Conservation (phyloP, 1,140 invertebrate genomes). For the Nasonia longicornis region DNA sequence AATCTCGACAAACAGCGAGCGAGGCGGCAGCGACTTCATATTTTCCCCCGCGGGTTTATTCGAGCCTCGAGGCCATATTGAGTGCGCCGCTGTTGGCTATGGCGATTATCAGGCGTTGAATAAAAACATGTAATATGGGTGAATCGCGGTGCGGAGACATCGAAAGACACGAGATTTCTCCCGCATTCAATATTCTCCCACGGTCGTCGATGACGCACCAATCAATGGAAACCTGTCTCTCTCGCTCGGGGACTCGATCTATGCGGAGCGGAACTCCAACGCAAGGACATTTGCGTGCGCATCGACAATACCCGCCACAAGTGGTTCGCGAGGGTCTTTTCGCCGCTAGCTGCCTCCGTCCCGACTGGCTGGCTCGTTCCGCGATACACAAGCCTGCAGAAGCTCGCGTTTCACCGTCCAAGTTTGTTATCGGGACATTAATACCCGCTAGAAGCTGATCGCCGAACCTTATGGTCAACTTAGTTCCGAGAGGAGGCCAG, state of each 20-base stretch:
- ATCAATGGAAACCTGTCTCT: too few relatives aligned
- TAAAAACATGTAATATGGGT: too few relatives aligned
- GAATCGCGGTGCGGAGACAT: too few relatives aligned
- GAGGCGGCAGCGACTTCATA: neutral
- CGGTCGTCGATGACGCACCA: too few relatives aligned
- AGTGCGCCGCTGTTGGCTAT: neutral
- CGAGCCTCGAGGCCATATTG: neutral
- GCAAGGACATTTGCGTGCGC: too few relatives aligned
- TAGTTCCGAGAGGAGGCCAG: slow-evolving; percentile 6
- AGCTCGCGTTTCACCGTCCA: neutral
- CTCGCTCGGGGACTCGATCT: neutral
- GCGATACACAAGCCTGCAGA: neutral
- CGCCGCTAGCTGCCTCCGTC: neutral
- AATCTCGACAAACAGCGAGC: slow-evolving; percentile 34
- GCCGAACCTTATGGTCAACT: slow-evolving; percentile 3
- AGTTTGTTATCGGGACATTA: slow-evolving; percentile 36
- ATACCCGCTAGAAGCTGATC: slow-evolving; percentile 12
- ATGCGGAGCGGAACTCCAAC: neutral
- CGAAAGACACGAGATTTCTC: too few relatives aligned
- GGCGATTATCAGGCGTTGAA: too few relatives aligned
- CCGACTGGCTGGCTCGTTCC: neutral
- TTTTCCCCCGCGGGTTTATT: slow-evolving; percentile 13
- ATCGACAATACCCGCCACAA: neutral
- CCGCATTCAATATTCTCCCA: too few relatives aligned
- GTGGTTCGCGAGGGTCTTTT: neutral